A percentile compares a stretch with the other conserved stretches of the same genome.
These are phyloP conservation scores for Butorides virescens DNA, from an alignment of 2,113 vertebrate genomes.

Conservation along the genomic window DNA sequence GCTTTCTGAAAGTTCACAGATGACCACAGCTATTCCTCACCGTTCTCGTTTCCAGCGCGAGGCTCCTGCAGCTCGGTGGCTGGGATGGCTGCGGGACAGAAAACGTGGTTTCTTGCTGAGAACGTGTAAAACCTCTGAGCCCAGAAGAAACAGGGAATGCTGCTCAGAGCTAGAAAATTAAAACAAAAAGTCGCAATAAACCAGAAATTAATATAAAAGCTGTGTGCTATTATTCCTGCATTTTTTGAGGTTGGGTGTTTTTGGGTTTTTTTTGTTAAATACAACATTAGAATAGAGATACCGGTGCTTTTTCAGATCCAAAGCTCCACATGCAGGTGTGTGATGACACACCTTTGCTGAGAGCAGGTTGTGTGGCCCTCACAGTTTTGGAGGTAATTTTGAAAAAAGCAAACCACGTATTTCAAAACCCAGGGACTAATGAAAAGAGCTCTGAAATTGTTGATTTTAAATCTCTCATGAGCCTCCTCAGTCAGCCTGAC, in stretches of 20 bases:
- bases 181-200: neutral
- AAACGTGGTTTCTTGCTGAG: neutral
- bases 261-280: neutral
- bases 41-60: neutral
- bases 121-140: neutral
- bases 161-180: neutral
- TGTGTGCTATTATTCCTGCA: neutral
- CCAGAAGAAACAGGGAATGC: neutral
- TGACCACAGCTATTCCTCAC: neutral
- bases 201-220: neutral
- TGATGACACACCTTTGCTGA: neutral
- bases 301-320: neutral
- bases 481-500: neutral
- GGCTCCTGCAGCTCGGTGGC: neutral
- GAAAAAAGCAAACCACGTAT: neutral
- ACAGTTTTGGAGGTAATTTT: neutral
- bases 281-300: neutral
- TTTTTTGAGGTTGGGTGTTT: neutral
- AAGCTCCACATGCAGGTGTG: neutral
- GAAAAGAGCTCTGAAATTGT: neutral
- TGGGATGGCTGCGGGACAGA: neutral
- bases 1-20: neutral
- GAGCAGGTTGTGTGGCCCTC: neutral
- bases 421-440: neutral
- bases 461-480: neutral